phyloP scores from a whole-genome alignment of 2,797 vertebrate species.

The Phoebastria nigripes region DNA sequence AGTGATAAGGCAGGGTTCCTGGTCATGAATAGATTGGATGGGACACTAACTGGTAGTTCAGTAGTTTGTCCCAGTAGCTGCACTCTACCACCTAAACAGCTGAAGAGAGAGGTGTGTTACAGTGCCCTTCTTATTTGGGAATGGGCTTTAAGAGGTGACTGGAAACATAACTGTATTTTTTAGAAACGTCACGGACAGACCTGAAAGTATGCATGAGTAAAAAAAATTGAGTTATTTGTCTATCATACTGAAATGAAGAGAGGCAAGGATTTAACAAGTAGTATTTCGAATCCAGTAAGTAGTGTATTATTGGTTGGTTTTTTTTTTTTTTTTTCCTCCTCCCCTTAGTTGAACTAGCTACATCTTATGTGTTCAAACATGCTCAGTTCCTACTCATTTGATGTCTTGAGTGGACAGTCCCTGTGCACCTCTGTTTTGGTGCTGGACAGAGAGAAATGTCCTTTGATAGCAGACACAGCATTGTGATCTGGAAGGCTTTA shows the following conservation, averaged over 20 bases:
- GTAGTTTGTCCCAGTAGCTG: background rate
- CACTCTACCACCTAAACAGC: fast-evolving
- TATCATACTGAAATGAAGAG: background rate
- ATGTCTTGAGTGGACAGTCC: background rate
- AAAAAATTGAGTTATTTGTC: background rate
- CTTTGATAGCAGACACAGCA: background rate
- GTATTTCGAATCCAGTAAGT: background rate
- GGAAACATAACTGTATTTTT: background rate
- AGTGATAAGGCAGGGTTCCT: background rate
- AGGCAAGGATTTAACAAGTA: background rate
- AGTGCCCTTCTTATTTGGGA: background rate
- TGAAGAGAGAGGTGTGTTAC: background rate
- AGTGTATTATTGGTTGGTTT: background rate
- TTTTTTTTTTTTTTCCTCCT: too few species aligned
- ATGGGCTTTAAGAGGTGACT: background rate
- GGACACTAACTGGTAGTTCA: background rate
- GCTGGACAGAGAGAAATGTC: background rate
- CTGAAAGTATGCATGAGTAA: background rate
- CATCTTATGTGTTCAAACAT: background rate
- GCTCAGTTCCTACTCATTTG: background rate
- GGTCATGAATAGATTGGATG: background rate
- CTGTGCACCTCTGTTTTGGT: background rate
- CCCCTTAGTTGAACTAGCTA: background rate
- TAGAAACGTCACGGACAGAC: background rate
- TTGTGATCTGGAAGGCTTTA: background rate